A percentile compares a stretch with the other conserved stretches of the same genome.
Conservation (phyloP, 2,888 invertebrate genomes). For the Branchipolynoe longqiensis region DNA sequence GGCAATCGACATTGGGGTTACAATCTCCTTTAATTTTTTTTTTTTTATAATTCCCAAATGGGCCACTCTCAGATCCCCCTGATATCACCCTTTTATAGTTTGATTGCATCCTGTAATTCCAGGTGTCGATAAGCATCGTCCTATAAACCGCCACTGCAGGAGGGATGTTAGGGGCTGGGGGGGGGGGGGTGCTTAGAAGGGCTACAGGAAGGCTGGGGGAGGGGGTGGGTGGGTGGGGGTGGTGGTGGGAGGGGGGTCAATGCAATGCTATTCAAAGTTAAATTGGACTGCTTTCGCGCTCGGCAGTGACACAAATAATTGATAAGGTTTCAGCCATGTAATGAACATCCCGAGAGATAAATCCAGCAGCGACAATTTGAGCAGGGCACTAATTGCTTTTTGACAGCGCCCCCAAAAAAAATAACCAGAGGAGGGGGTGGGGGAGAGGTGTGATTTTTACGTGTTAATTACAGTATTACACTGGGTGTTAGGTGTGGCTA, state of each 20-base stretch:
- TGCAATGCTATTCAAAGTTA: background rate
- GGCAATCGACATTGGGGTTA: background rate
- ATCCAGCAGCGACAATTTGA: background rate
- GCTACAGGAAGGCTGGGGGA: too few species aligned
- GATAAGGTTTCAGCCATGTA: background rate
- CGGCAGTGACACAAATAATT: background rate
- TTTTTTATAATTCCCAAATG: constrained; percentile 1
- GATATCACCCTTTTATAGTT: background rate
- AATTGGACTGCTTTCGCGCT: constrained; percentile 8
- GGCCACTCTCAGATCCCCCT: background rate
- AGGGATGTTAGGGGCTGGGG: too few species aligned
- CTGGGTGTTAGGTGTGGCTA: too few species aligned
- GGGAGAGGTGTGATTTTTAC: constrained; percentile 10
- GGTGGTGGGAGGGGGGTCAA: background rate
- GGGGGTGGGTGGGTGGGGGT: too few species aligned
- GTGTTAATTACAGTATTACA: constrained; percentile 50
- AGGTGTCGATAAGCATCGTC: background rate
- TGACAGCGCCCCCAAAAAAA: background rate
- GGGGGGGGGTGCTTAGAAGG: too few species aligned
- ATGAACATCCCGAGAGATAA: constrained; percentile 35
- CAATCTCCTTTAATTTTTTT: too few species aligned
- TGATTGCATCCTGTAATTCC: constrained; percentile 12
- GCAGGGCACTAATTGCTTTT: constrained; percentile 12
- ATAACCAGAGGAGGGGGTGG: too few species aligned
- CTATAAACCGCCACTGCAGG: background rate